Evolutionary conservation across 2,113 vertebrate species (phyloP).

Genomic region (Catagonus wagneri): DNA sequence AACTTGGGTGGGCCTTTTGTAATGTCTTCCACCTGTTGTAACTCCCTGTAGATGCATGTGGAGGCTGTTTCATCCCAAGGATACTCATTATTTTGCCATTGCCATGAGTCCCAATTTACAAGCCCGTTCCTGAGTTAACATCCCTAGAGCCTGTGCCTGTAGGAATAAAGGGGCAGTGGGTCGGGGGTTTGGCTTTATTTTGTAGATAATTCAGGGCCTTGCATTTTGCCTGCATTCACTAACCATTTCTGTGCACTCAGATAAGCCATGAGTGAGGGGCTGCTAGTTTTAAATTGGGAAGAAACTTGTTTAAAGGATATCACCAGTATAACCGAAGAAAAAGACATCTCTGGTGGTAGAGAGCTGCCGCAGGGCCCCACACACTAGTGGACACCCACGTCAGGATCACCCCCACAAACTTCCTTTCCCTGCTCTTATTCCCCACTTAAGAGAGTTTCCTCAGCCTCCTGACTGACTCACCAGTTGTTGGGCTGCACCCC

Average conservation of each 20-base stretch:
- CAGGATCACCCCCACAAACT: neutral
- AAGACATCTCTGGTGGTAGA: neutral
- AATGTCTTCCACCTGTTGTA: no score
- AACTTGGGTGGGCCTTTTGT: no score
- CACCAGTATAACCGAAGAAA: neutral
- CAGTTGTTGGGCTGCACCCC: neutral
- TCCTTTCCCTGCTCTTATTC: accelerated
- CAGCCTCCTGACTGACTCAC: accelerated
- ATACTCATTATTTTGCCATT: neutral
- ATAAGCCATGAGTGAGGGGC: neutral
- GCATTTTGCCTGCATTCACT: neutral
- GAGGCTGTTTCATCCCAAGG: no score
- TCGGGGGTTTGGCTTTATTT: neutral
- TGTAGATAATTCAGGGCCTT: neutral
- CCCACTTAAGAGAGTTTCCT: neutral
- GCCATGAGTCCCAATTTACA: neutral
- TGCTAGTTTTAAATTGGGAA: neutral
- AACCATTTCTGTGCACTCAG: neutral
- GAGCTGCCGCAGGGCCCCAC: neutral
- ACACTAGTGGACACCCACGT: neutral
- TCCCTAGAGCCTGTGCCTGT: neutral
- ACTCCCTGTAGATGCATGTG: no score
- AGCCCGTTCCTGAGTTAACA: neutral
- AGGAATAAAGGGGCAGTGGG: neutral
- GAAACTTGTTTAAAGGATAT: neutral